Conservation (phyloP, 2,797 vertebrate genomes). For the Ctenopoma multispine region DNA sequence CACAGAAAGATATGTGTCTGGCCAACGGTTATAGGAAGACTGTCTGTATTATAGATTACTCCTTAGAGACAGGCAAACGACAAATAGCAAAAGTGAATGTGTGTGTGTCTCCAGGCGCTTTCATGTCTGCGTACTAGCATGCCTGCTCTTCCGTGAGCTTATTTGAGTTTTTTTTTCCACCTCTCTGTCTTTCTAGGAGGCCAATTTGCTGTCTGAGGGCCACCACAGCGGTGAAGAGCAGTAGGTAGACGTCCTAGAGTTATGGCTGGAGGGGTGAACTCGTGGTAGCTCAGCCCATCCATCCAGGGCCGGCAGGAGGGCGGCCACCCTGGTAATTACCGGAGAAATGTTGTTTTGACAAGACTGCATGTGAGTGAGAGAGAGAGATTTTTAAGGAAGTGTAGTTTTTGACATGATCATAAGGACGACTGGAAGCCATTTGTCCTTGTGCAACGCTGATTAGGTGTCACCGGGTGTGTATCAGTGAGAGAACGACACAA, state of each 20-base stretch:
- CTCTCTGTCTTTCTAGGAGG: constrained; percentile 65
- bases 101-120: constrained; percentile 49
- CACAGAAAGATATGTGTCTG: constrained; percentile 60
- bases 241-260: constrained; percentile 76
- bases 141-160: constrained; percentile 43
- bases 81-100: constrained; percentile 65
- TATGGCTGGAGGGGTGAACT: constrained; percentile 83
- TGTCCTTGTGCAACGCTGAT: constrained; percentile 79
- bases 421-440: constrained; percentile 81
- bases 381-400: constrained; percentile 79
- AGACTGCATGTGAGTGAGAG: constrained; percentile 54
- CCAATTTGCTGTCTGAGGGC: constrained; percentile 78
- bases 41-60: constrained; percentile 73
- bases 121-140: constrained; percentile 43
- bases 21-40: constrained; percentile 56
- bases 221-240: constrained; percentile 56
- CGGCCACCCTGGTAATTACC: constrained; percentile 85
- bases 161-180: constrained; percentile 56
- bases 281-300: constrained; percentile 81
- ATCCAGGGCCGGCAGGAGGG: constrained; percentile 82
- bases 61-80: constrained; percentile 65
- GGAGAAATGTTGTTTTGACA: constrained; percentile 86
- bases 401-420: constrained; percentile 83
- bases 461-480: constrained; percentile 79
- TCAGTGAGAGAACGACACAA: constrained; percentile 52